Base-by-base conservation (phyloP, 2,113 vertebrate species). In the Atlantisia rogersi region DNA sequence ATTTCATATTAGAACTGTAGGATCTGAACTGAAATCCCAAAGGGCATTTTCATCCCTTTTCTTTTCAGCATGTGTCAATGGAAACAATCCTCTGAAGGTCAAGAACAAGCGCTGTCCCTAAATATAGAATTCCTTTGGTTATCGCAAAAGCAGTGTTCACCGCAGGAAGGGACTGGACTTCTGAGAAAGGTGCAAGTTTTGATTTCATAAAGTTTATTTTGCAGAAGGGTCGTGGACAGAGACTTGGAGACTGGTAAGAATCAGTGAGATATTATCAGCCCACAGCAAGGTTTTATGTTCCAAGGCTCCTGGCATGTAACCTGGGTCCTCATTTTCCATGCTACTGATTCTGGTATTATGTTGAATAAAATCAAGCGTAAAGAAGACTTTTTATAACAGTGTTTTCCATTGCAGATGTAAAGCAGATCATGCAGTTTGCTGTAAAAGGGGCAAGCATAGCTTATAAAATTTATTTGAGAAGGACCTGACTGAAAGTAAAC, bases 91-190 rank as follows among this genome's bases (percentile, higher is more conserved):
- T 94, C 94, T 79, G 86, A 87, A 95, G 94, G 94, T 95, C 91
- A 95, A 87, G 74, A 96, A 79, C 69, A 92, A 97, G 84, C 87
- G 81, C 58, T 87, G 44, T 95, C 91, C 95, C 89, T 95, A 95
- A 96, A 91, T 95, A 96, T 95, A 95, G 95, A 95, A 97, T 95
- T 95, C 94, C 86, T 97, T 91, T 92, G 89, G 84, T 95, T 95
- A 91, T 95, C 81, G 3, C 94, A 87, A 95, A 92, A 92, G 93
- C 67, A n/a, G 10, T 87, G 78, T 69, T 97, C 94, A 42, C 95
- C 89, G 58, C 94, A 87, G 96, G 95, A 95, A 96, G 39, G 62
- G 74, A 95, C 53, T 76, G 84, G 93, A 95, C 91, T 97, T 96
- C 95, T 97, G 93, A 95, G 74, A 91, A 94, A 65, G 91, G 81